phyloP scores from a whole-genome alignment of 2,113 vertebrate genomes.

The Nycticebus coucang region DNA sequence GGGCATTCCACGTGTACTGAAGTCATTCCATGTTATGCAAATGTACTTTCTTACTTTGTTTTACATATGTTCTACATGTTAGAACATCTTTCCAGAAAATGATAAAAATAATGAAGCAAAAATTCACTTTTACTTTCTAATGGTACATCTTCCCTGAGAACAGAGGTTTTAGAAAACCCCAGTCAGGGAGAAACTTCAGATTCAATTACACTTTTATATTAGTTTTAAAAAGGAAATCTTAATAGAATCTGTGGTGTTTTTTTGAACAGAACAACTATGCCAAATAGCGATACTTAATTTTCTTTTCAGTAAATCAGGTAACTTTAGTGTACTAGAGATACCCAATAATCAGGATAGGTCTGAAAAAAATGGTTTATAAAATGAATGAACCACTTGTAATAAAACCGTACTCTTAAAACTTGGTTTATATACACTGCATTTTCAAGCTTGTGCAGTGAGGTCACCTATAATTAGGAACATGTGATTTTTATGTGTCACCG shows the following conservation, averaged over 20 bases:
- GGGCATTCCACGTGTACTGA: not conserved
- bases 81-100: not conserved
- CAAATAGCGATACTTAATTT: not conserved
- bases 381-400: not conserved
- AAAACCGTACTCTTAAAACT: not conserved
- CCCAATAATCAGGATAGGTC: not conserved
- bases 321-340: not conserved
- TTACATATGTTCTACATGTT: slow-evolving; percentile 19
- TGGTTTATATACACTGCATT: not conserved
- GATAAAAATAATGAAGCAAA: not conserved
- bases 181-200: slow-evolving; percentile 37
- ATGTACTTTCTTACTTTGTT: not conserved
- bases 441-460: not conserved
- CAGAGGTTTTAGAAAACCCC: not conserved
- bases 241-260: not conserved
- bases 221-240: slow-evolving; percentile 15
- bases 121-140: not conserved
- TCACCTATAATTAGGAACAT: not conserved
- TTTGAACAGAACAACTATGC: not conserved
- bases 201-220: slow-evolving; percentile 48
- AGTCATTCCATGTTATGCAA: not conserved
- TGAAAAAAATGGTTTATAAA: slow-evolving; percentile 2
- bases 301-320: slow-evolving; percentile 38
- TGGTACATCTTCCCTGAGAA: not conserved
- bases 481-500: not conserved